Evolutionary conservation across 2,888 invertebrate genomes (phyloP).

Genomic region (Pelosia muscerda): DNA sequence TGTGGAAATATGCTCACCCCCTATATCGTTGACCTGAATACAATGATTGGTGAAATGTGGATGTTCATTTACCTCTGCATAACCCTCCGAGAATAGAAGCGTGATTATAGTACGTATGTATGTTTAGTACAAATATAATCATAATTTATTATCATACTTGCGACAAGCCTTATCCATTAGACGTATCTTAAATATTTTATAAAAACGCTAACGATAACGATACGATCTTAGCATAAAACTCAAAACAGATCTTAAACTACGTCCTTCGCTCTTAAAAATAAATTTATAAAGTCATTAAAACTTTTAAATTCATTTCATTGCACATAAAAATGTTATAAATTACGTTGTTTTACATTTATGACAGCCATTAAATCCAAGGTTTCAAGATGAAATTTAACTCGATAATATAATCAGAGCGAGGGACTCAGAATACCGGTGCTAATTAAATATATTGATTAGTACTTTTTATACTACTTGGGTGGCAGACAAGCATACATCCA

Average conservation of each 20-base stretch:
- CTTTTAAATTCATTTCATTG: neutral
- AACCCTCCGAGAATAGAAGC: too few species aligned
- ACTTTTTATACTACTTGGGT: too few species aligned
- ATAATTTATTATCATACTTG: too few species aligned
- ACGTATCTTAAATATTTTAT: neutral
- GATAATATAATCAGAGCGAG: neutral
- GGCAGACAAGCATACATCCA: too few species aligned
- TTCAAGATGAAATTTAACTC: neutral
- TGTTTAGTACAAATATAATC: too few species aligned
- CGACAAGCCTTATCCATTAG: neutral
- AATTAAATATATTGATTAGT: neutral
- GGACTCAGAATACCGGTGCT: neutral
- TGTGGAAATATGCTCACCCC: too few species aligned
- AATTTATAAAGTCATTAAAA: slow-evolving; percentile 3
- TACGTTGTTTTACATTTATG: slow-evolving; percentile 5
- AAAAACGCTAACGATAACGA: neutral
- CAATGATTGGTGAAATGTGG: too few species aligned
- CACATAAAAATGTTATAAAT: neutral
- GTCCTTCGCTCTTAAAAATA: neutral
- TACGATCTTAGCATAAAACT: neutral
- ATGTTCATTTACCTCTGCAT: too few species aligned
- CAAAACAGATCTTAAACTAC: neutral
- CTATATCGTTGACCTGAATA: too few species aligned
- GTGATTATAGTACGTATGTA: too few species aligned
- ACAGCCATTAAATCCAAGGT: neutral